A percentile compares a stretch with the other conserved stretches of the same genome.
These are phyloP conservation scores for Actinostola sp. DNA, from an alignment of 92 coral and sea anemone species.

Conservation along the genomic window DNA sequence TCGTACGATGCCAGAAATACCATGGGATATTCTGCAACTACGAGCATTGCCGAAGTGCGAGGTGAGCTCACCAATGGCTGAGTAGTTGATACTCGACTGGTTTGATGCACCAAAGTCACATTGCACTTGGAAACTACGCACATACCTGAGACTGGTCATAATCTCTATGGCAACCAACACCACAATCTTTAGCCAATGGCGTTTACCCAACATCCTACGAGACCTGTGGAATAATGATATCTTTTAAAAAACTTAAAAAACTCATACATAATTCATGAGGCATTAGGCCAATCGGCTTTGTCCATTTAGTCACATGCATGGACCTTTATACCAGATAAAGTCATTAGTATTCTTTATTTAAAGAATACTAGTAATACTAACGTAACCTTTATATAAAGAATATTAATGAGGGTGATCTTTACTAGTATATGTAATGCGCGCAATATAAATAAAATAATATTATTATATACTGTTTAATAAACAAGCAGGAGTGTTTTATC, in stretches of 20 bases:
- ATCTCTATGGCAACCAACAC: conserved; percentile 10
- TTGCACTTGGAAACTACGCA: conserved; percentile 36
- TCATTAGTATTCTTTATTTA: too few relatives aligned
- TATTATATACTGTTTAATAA: too few relatives aligned
- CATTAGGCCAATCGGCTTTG: too few relatives aligned
- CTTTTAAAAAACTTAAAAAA: neutral
- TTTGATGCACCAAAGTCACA: conserved; percentile 70
- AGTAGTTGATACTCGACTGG: conserved; percentile 30
- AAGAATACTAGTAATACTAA: too few relatives aligned
- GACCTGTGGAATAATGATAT: neutral
- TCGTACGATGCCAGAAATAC: conserved; percentile 58
- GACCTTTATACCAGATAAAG: too few relatives aligned
- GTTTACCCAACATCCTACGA: neutral
- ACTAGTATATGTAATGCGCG: too few relatives aligned
- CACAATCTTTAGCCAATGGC: neutral
- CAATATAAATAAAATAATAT: too few relatives aligned
- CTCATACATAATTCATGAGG: too few relatives aligned
- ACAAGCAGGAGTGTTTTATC: too few relatives aligned
- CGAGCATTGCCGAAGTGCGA: conserved; percentile 63
- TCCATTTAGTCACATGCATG: too few relatives aligned
- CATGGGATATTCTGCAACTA: conserved; percentile 48
- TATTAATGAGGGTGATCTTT: too few relatives aligned
- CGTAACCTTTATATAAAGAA: too few relatives aligned
- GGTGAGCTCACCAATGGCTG: conserved; percentile 43
- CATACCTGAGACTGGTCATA: neutral